Conservation (phyloP, 2,888 invertebrate genomes). For the Acleris holmiana region DNA sequence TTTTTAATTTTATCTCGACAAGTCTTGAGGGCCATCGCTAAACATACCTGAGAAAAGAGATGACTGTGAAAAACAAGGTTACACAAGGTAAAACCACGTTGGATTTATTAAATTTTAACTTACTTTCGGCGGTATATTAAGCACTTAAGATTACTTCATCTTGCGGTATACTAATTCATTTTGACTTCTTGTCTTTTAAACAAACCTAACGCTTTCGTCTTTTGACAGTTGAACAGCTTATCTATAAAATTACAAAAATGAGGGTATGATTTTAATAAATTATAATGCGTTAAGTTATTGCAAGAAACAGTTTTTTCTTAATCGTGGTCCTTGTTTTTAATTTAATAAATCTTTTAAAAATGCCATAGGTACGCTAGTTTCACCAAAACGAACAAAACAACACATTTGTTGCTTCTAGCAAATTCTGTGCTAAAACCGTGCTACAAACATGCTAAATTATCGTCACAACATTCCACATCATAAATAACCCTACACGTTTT, state of each 20-base stretch:
- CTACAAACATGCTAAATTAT: slow-evolving; percentile 16
- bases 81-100: background rate
- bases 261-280: background rate
- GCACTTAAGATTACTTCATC: background rate
- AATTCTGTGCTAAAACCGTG: background rate
- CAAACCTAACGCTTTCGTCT: slow-evolving; percentile 23
- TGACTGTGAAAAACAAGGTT: background rate
- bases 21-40: slow-evolving; percentile 16
- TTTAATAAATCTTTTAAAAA: background rate
- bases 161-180: background rate
- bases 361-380: background rate
- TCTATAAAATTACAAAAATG: background rate
- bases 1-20: slow-evolving; percentile 6
- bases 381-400: slow-evolving; percentile 1
- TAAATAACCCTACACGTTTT: slow-evolving; percentile 19
- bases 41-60: slow-evolving; percentile 16
- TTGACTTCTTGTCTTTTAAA: background rate
- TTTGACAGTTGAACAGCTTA: slow-evolving; percentile 10
- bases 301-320: background rate
- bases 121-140: slow-evolving; percentile 15
- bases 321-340: background rate
- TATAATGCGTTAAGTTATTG: background rate
- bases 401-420: background rate
- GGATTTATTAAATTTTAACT: background rate
- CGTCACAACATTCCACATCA: slow-evolving; percentile 18